Evolutionary conservation across 2,113 vertebrate genomes (phyloP), one percentile per base, ranked within the genome.

Genomic region (Ranitomeya imitator): DNA sequence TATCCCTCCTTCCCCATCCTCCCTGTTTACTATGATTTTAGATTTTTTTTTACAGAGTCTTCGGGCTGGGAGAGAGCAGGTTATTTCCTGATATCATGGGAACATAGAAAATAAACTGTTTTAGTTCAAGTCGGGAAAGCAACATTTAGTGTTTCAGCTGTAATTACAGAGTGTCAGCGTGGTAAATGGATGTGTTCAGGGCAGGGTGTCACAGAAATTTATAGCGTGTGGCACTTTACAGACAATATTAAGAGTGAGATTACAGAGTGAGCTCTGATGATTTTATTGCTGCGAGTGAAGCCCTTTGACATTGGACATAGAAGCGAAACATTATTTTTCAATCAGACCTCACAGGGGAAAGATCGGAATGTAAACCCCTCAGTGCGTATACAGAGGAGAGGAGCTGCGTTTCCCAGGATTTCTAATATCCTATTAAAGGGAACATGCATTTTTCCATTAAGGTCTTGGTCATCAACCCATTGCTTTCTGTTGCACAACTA

Each of bases 331-430:
- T 83, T 83, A 76, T 88, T 77, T 83, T 88, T 65, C 57, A 60
- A 77, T 69, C 79, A 83, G 86, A 88, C 80, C 86, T 77, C 86
- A 82, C 86, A 88, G 55, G 86, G 76, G 80, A 61, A 77, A 63
- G 71, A 37, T 61, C 77, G 65, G 71, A 88, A 83, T 83, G 74
- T 31, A 83, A 65, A 81, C 63, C 52, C 86, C 59, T 23, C 18
- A 23, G n/a, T 57, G 77, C 51, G 59, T 79, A 79, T 65, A 86
- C 85, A 19, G 11, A 57, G n/a, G 15, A 55, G 57, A 80, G 18
- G 15, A 16, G 23, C 51, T 57, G 31, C 21, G 14, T 45, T 81
- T 57, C 78, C 31, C 77, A 80, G 45, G 37, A 37, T 21, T 51
- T 45, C 37, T 51, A 51, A 76, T 76, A 76, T 76, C 6, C 16